Base-by-base conservation (phyloP, 2,888 invertebrate genomes). In the Acanthacorydalis orientalis region DNA sequence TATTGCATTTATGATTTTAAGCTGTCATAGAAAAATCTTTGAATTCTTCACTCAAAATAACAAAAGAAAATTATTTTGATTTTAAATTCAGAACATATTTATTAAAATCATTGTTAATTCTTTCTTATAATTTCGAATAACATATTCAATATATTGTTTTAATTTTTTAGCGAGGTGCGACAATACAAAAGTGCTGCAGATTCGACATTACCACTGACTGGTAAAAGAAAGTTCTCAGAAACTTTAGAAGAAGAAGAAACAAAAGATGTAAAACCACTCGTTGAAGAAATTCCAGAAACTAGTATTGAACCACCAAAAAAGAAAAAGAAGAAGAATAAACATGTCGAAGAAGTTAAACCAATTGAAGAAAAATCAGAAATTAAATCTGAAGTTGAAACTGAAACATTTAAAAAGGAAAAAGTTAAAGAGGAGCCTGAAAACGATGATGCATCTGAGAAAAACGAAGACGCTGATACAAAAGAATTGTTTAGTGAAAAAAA, bases 151-250 rank as follows among this genome's bases (percentile, higher is more conserved):
- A 34, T 37, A 49, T 31, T 44, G 50, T 43, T 47, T 44, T 50
- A 48, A 15, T 40, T 47, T 51, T 52, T 51, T 57, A 85, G 90
- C 57, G 87, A 92, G 69, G 77, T 89, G 45, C 73, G 81, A 55
- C 78, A 83, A 37, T 92, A 92, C 67, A 77, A 82, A 42, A 70
- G 74, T 8, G 83, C 80, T 3, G 82, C 77, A 1, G 95, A 95
- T 67, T 86, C 84, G 41, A 90, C 91, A 0, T 63, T 92, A 38
- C 77, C 79, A 16, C 70, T 71, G 52, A 58, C 67, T 0, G 57
- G 66, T 4, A 80, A 80, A 60, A 68, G 80, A 15, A 75, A 76
- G 54, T 68, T 75, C 56, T 72, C 74, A 0, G 73, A 75, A 1
- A 67, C 59, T 48, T n/a, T 59, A 52, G 49, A 61, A 57, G 12